These are phyloP conservation scores for Diorhabda elongata DNA, from an alignment of 1,140 invertebrate species.

Conservation along the genomic window DNA sequence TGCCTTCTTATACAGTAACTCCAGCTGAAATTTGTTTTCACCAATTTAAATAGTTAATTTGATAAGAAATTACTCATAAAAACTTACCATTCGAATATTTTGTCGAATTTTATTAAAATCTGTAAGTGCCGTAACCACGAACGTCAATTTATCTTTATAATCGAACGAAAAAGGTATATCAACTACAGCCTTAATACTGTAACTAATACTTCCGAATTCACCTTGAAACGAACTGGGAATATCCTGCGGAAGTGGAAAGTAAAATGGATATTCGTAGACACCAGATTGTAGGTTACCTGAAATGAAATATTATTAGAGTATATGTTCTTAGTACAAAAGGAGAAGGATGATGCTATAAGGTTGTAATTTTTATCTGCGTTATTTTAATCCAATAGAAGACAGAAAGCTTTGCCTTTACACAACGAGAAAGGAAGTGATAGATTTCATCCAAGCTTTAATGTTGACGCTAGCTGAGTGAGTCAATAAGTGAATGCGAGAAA, in stretches of 20 bases:
- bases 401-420: no score
- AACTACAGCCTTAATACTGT: slow-evolving; percentile 11
- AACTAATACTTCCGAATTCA: slow-evolving; percentile 13
- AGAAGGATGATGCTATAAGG: neutral
- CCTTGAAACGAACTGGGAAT: slow-evolving; percentile 15
- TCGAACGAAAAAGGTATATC: slow-evolving; percentile 12
- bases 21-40: neutral
- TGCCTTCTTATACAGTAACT: neutral
- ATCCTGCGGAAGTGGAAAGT: slow-evolving; percentile 14
- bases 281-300: slow-evolving; percentile 7
- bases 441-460: no score
- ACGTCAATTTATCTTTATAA: slow-evolving; percentile 7
- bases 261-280: slow-evolving; percentile 19
- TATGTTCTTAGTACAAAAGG: no score
- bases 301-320: neutral
- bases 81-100: slow-evolving; percentile 10
- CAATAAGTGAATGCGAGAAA: no score
- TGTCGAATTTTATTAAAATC: slow-evolving; percentile 20
- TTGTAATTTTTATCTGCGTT: neutral
- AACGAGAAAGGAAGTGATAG: no score
- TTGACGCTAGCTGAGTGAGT: no score
- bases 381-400: neutral
- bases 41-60: neutral
- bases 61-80: neutral
- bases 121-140: slow-evolving; percentile 8